These are phyloP conservation scores for Myopa tessellatipennis DNA, from an alignment of 2,888 invertebrate species.

Conservation along the genomic window DNA sequence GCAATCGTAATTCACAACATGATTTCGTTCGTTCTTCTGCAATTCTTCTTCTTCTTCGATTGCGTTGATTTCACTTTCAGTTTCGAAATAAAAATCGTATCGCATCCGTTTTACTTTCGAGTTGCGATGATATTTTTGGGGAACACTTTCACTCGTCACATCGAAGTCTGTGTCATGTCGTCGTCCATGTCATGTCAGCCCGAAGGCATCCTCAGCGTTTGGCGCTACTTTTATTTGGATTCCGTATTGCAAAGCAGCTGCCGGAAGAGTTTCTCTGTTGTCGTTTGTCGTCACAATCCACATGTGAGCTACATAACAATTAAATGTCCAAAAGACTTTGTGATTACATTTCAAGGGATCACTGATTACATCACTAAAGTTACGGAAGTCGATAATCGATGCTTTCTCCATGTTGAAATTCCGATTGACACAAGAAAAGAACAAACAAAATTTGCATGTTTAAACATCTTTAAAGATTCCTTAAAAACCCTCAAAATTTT, in stretches of 20 bases:
- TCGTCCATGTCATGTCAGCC: slow-evolving; percentile 46
- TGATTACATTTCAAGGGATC: background rate
- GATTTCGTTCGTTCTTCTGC: too few relatives aligned
- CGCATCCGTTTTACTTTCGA: background rate
- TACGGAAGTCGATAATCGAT: background rate
- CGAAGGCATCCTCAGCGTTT: background rate
- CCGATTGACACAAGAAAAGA: too few relatives aligned
- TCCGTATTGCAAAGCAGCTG: background rate
- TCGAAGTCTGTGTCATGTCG: too few relatives aligned
- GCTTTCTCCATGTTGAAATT: too few relatives aligned
- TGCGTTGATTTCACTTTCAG: slow-evolving; percentile 53
- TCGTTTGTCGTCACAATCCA: background rate
- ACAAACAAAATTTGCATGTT: too few relatives aligned
- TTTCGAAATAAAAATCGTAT: slow-evolving; percentile 44
- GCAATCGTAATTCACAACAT: background rate
- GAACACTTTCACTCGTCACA: slow-evolving; percentile 55
- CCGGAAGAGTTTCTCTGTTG: slow-evolving; percentile 21
- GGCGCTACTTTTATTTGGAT: background rate
- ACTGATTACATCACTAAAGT: background rate
- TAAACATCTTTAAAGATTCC: too few relatives aligned
- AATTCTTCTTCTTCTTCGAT: background rate
- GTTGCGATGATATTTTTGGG: slow-evolving; percentile 37
- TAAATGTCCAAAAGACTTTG: background rate
- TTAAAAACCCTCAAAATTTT: too few relatives aligned
- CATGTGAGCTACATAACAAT: background rate